Conservation (phyloP, 2,888 invertebrate species). For the Meganola albula region DNA sequence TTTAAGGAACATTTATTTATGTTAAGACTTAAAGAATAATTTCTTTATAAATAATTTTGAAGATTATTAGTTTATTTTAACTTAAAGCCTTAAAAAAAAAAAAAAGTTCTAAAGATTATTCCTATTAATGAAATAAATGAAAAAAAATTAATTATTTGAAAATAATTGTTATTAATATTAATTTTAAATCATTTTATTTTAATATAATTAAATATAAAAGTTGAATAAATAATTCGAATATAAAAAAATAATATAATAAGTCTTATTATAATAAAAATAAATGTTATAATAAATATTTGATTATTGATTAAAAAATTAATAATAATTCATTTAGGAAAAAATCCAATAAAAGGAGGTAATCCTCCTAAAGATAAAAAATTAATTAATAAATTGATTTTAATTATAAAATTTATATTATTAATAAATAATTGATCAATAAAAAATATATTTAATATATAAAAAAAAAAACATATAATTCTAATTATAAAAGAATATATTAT, state of each 20-base stretch:
- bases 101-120: conserved; percentile 53
- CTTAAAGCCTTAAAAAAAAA: conserved; percentile 74
- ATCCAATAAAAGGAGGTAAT: conserved; percentile 79
- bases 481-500: conserved; percentile 63
- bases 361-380: conserved; percentile 78
- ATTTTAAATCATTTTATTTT: conserved; percentile 68
- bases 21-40: conserved; percentile 77
- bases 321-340: conserved; percentile 79
- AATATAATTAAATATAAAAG: conserved; percentile 65
- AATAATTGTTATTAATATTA: conserved; percentile 49
- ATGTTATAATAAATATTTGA: conserved; percentile 55
- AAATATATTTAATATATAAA: conserved; percentile 67
- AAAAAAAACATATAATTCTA: conserved; percentile 58
- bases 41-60: conserved; percentile 80
- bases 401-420: conserved; percentile 48
- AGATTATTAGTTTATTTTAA: conserved; percentile 80
- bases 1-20: conserved; percentile 55
- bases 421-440: conserved; percentile 73
- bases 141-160: conserved; percentile 39
- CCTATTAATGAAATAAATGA: conserved; percentile 43
- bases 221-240: conserved; percentile 69
- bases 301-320: conserved; percentile 70
- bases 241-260: conserved; percentile 77
- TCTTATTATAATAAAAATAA: conserved; percentile 69
- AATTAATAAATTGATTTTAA: conserved; percentile 71